phyloP scores from a whole-genome alignment of 1,140 invertebrate genomes.

The Calephelis nemesis region DNA sequence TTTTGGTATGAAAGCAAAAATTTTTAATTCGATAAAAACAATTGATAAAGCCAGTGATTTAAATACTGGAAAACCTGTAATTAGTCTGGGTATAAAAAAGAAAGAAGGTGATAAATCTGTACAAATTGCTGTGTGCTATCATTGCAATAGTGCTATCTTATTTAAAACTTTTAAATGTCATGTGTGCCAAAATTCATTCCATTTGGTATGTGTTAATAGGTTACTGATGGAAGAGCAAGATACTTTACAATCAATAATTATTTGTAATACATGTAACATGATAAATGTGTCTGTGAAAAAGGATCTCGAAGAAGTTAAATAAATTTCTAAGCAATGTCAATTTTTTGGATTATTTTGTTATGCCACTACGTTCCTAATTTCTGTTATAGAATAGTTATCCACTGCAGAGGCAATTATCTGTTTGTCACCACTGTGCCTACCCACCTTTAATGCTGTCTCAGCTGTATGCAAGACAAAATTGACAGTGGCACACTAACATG shows the following conservation, averaged over 20 bases:
- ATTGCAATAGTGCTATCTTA: background rate
- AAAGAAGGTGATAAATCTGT: background rate
- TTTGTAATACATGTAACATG: background rate
- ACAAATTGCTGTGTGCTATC: background rate
- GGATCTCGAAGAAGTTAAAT: background rate
- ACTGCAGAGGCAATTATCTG: no score
- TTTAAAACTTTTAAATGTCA: background rate
- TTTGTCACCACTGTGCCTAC: no score
- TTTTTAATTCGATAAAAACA: background rate
- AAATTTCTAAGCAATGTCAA: background rate
- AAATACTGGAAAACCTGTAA: background rate
- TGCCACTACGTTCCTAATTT: no score
- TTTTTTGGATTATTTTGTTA: no score
- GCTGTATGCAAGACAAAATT: no score
- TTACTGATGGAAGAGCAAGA: background rate
- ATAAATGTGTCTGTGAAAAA: background rate
- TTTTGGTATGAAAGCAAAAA: background rate
- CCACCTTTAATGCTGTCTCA: no score
- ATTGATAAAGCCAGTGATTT: background rate
- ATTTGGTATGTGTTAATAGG: background rate
- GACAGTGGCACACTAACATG: no score
- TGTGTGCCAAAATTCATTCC: background rate
- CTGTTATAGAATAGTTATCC: no score
- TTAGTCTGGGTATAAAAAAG: background rate
- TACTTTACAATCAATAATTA: background rate